Base-by-base conservation (phyloP, 2,888 invertebrate genomes). In the Eupithecia vulgata region DNA sequence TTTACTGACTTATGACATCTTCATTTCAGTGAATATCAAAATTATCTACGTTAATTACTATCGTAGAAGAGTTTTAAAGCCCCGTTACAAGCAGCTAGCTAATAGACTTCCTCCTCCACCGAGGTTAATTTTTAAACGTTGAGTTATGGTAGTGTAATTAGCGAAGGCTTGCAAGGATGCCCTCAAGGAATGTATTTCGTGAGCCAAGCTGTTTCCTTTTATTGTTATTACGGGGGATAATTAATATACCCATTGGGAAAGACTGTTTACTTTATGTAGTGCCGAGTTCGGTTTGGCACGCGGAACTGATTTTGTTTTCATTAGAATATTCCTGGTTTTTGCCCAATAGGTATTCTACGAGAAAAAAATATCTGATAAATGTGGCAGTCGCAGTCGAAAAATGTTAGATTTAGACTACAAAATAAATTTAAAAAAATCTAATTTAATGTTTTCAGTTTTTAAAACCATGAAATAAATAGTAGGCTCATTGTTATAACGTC, bases 141-240 rank as follows among this genome's bases (percentile, higher is more conserved):
- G 77, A 81, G 81, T 79, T 84, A 82, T 79, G 79, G 76, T 74
- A 74, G 79, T 70, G 81, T 84, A 85, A 86, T 87, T 86, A 87
- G 83, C 79, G 72, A 68, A 79, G 76, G 77, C 79, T 64, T 77
- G 76, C 78, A 75, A 80, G 77, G 79, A 84, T 79, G 80, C 82
- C 78, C 80, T 80, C 68, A 77, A 84, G 83, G 76, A 81, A 81
- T 83, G 81, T 84, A 83, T 83, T 86, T 82, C 79, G 76, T 81
- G 81, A 83, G 82, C 79, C 81, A 80, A 80, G 80, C 81, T 81
- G 81, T 79, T 84, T 82, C 80, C 80, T 87, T 87, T 87, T 83
- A 86, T 81, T 87, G 86, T 85, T 88, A 87, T 86, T 84, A 71
- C 75, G 65, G 61, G 73, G 76, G 79, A 61, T 76, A 80, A 80